Evolutionary conservation across 2,888 invertebrate genomes (phyloP).

Genomic region (Leistus spinibarbis): DNA sequence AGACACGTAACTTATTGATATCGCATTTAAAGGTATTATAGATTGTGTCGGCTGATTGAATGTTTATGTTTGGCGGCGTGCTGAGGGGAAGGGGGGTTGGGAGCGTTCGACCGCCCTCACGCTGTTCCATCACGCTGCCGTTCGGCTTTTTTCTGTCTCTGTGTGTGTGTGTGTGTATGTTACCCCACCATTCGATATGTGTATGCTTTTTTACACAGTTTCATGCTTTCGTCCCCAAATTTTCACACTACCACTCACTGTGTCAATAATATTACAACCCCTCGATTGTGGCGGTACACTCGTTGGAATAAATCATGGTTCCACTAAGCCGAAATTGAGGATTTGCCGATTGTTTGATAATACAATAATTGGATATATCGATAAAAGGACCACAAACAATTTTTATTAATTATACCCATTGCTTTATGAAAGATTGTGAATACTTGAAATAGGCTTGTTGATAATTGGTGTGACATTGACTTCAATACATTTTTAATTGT

Average conservation of each 20-base stretch:
- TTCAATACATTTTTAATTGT: no score
- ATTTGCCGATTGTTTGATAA: neutral
- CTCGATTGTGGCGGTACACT: neutral
- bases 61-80: constrained; percentile 52
- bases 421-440: no score
- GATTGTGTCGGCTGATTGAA: constrained; percentile 56
- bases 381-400: no score
- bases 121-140: constrained; percentile 15
- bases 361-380: neutral
- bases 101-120: constrained; percentile 42
- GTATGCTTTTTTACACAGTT: constrained; percentile 36
- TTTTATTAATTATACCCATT: no score
- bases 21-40: constrained; percentile 59
- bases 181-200: constrained; percentile 3
- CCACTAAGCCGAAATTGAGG: neutral
- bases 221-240: constrained; percentile 38
- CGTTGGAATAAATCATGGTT: neutral
- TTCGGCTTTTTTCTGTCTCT: neutral
- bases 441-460: no score
- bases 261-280: neutral
- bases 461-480: no score
- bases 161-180: neutral
- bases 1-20: constrained; percentile 55
- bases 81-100: no score
- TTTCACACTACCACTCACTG: constrained; percentile 36